Percentiles rank a stretch among this genome's conserved stretches.
Conservation (phyloP, 2,797 vertebrate species). For the Xenops minutus region DNA sequence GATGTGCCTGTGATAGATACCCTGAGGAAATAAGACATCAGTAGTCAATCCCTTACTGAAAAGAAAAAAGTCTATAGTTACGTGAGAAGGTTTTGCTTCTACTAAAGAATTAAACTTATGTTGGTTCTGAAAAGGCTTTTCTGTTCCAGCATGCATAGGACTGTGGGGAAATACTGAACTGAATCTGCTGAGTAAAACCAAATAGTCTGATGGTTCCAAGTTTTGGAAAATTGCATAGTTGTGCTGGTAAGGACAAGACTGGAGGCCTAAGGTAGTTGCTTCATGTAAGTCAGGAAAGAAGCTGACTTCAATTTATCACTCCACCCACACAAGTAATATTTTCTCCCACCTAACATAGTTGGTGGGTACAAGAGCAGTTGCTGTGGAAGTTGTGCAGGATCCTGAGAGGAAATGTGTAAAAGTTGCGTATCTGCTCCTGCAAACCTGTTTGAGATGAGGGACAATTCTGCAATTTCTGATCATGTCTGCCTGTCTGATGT, state of each 20-base stretch:
- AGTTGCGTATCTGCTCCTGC: not conserved
- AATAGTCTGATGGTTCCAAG: not conserved
- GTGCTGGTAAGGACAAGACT: not conserved
- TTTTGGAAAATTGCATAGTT: not conserved
- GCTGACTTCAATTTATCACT: not conserved
- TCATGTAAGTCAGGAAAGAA: not conserved
- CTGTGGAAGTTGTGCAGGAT: not conserved
- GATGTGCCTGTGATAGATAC: not conserved
- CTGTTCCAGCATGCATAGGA: not conserved
- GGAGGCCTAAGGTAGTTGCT: not conserved
- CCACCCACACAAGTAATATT: not conserved
- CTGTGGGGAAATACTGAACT: not conserved
- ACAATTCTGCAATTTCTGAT: not conserved
- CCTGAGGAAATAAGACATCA: not conserved
- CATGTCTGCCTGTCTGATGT: not conserved
- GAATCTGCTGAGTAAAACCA: not conserved
- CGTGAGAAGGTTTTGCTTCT: not conserved
- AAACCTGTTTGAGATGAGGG: not conserved
- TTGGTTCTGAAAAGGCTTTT: not conserved
- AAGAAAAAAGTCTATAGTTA: not conserved
- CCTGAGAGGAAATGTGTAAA: not conserved
- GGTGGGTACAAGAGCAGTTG: not conserved
- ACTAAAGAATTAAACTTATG: not conserved
- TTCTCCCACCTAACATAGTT: not conserved
- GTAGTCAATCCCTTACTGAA: not conserved